phyloP scores from a whole-genome alignment of 2,888 invertebrate species.

The Steromphala cineraria region DNA sequence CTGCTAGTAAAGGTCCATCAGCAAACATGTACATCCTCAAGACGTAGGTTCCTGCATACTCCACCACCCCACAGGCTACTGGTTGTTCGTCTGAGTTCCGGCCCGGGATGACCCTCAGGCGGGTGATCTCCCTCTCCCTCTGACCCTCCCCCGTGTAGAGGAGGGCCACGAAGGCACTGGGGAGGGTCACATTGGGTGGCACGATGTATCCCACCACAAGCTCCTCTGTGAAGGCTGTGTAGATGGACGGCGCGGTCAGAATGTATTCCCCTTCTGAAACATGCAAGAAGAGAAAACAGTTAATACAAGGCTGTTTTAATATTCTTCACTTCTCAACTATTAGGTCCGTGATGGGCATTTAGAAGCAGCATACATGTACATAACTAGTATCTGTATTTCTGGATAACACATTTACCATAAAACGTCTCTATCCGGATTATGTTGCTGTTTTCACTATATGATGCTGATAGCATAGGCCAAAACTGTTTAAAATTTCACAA shows the following conservation, averaged over 20 bases:
- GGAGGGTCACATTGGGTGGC: constrained; percentile 58
- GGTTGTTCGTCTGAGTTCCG: constrained; percentile 37
- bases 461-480: no score
- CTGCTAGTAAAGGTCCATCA: constrained; percentile 54
- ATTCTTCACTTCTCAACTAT: no score
- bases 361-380: no score
- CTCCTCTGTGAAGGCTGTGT: constrained; percentile 65
- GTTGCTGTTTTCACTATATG: no score
- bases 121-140: constrained; percentile 53
- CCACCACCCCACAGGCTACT: constrained; percentile 66
- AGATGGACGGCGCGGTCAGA: constrained; percentile 53
- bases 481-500: no score
- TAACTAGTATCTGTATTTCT: no score
- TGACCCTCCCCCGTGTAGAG: constrained; percentile 23
- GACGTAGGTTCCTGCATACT: constrained; percentile 62
- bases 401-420: no score
- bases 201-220: constrained; percentile 58
- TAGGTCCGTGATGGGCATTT: no score
- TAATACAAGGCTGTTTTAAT: no score
- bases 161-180: constrained; percentile 63
- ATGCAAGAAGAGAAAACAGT: constrained; percentile 14
- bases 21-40: constrained; percentile 59
- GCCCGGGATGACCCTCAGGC: constrained; percentile 42
- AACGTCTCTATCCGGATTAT: no score
- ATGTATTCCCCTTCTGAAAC: constrained; percentile 55